Evolutionary conservation across 2,888 invertebrate species (phyloP).

Genomic region (Scrobipalpa costella): DNA sequence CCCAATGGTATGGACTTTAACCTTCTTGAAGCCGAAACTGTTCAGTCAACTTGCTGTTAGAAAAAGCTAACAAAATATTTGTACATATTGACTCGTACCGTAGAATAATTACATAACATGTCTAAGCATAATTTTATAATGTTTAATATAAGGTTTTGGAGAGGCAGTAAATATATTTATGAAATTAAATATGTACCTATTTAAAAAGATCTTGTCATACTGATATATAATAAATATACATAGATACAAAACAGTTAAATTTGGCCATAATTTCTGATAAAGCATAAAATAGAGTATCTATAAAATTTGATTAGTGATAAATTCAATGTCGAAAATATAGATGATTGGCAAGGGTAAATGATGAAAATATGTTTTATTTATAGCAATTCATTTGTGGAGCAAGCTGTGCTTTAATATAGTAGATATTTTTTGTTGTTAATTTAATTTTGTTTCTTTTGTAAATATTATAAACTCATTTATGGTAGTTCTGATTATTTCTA

Average conservation of each 20-base stretch:
- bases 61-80: constrained; percentile 33
- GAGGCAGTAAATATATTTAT: constrained; percentile 20
- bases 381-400: background rate
- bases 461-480: background rate
- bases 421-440: constrained; percentile 10
- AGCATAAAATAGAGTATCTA: background rate
- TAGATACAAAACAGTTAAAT: background rate
- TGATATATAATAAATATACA: background rate
- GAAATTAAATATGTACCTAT: background rate
- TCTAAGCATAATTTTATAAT: constrained; percentile 60
- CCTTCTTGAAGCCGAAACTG: constrained; percentile 93
- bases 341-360: background rate
- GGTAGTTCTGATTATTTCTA: background rate
- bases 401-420: constrained; percentile 13
- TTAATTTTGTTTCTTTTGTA: constrained; percentile 8
- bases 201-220: background rate
- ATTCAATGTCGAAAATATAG: background rate
- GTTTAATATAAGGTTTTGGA: constrained; percentile 37
- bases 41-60: constrained; percentile 93
- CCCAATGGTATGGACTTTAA: constrained; percentile 92
- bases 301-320: constrained; percentile 4
- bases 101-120: constrained; percentile 35
- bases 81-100: constrained; percentile 46
- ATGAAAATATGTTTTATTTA: background rate
- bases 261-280: constrained; percentile 10